Evolutionary conservation across 2,797 vertebrate genomes (phyloP), one percentile per base, ranked within the genome.

Genomic region (Onychomys leucogaster): DNA sequence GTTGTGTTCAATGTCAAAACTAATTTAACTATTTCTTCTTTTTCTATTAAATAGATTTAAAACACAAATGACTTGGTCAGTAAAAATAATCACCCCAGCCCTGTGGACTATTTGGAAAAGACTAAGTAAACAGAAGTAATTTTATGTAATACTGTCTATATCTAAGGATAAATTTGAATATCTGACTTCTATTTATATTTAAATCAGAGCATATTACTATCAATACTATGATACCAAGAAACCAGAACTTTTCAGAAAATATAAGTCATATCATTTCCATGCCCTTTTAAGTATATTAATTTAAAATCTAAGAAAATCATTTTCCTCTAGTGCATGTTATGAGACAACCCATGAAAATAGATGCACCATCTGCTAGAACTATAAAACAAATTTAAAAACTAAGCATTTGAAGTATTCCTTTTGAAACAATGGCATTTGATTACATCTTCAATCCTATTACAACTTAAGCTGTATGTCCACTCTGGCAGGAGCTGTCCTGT

Each of bases 341-440:
- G n/a, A 97, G 16, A 37, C 96, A 94, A 97, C 96, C 69, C 96
- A 43, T 93, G n/a, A n/a, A 97, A 95, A 89, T 97, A 87, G 96
- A 95, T 46, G 29, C 25, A 98, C 76, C 67, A 97, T 95, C 90
- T 97, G 27, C 21, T 96, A 85, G 16, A 97, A 57, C 37, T 94
- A 96, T 78, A 98, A 97, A 97, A 85, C 82, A 97, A 97, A 96
- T 61, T 95, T 96, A 98, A 98, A 98, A 97, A 83, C 52, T 97
- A 98, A 93, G 16, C 97, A 97, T 91, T 94, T 96, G 87, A 96
- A 97, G 9, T 3, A 95, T 97, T 98, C 0, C 93, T 97, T 98
- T 96, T 82, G 71, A 98, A 95, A 97, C 92, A 95, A 86, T 94
- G 67, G 27, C 55, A 5, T 94, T 98, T 95, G 94, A 21, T 94